Conservation (phyloP, 2,888 invertebrate genomes). For the Podabrus alpinus region DNA sequence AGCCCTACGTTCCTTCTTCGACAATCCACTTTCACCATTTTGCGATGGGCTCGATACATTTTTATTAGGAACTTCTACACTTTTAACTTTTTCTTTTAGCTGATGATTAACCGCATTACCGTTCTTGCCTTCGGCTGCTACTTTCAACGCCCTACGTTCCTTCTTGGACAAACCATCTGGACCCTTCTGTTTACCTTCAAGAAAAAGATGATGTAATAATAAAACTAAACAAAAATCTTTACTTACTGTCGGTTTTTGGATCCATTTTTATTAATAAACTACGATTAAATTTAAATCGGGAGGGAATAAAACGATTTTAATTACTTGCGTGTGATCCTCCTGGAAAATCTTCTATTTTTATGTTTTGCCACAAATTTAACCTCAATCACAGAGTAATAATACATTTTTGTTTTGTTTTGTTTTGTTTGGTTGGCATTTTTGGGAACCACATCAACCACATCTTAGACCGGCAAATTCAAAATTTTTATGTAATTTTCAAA, state of each 20-base stretch:
- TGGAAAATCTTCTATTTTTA: background rate
- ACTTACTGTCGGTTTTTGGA: background rate
- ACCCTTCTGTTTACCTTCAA: constrained; percentile 32
- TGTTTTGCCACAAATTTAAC: background rate
- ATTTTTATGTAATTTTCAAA: too few relatives aligned
- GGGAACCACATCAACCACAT: too few relatives aligned
- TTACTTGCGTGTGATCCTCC: background rate
- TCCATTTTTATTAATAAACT: background rate
- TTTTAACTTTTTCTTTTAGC: background rate
- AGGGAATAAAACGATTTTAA: too few relatives aligned
- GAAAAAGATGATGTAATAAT: constrained; percentile 23
- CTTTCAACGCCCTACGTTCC: constrained; percentile 45
- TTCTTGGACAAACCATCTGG: constrained; percentile 46
- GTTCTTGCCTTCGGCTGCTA: constrained; percentile 33
- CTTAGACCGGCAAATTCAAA: too few relatives aligned
- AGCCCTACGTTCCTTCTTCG: constrained; percentile 48
- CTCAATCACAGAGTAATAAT: background rate
- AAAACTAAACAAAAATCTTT: background rate
- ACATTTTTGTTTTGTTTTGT: too few relatives aligned
- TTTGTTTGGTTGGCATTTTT: too few relatives aligned
- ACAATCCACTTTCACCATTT: constrained; percentile 36
- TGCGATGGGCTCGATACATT: background rate
- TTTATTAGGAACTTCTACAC: background rate
- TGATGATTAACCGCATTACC: background rate
- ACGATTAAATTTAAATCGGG: background rate